phyloP scores from a whole-genome alignment of 1,140 invertebrate species.

The Drosophila sp. region DNA sequence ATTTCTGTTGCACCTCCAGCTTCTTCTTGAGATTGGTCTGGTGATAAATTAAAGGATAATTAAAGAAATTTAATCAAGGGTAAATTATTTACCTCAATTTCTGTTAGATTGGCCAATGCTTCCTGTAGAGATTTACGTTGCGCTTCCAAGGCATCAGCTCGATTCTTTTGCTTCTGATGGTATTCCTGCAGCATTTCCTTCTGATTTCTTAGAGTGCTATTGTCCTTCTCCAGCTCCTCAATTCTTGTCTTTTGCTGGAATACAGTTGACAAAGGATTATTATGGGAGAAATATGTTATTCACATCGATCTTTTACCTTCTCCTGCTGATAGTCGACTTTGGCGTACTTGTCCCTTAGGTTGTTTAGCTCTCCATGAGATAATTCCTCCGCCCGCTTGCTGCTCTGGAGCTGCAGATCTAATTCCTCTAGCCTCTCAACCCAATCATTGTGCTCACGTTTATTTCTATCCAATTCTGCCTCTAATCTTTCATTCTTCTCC shows the following conservation, averaged over 20 bases:
- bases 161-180: slow-evolving; percentile 74
- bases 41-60: background rate
- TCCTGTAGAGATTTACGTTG: slow-evolving; percentile 75
- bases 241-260: slow-evolving; percentile 55
- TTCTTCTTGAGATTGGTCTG: slow-evolving; percentile 83
- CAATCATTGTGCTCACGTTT: slow-evolving; percentile 38
- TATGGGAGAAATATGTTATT: too few species aligned
- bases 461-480: slow-evolving; percentile 53
- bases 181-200: slow-evolving; percentile 79
- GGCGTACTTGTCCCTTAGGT: slow-evolving; percentile 69
- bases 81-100: slow-evolving; percentile 59
- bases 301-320: slow-evolving; percentile 43
- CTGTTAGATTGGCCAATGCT: slow-evolving; percentile 65
- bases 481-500: slow-evolving; percentile 72
- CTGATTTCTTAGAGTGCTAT: slow-evolving; percentile 56
- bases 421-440: slow-evolving; percentile 58
- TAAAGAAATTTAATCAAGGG: background rate
- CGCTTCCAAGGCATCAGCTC: slow-evolving; percentile 64
- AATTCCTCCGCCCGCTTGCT: slow-evolving; percentile 66
- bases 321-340: slow-evolving; percentile 74
- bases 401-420: slow-evolving; percentile 70
- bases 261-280: too few species aligned
- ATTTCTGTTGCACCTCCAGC: slow-evolving; percentile 87
- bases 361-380: slow-evolving; percentile 66
- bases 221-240: slow-evolving; percentile 71